Evolutionary conservation across 2,797 vertebrate species (phyloP), one percentile per base, ranked within the genome.

Genomic region (Erpetoichthys calabaricus): DNA sequence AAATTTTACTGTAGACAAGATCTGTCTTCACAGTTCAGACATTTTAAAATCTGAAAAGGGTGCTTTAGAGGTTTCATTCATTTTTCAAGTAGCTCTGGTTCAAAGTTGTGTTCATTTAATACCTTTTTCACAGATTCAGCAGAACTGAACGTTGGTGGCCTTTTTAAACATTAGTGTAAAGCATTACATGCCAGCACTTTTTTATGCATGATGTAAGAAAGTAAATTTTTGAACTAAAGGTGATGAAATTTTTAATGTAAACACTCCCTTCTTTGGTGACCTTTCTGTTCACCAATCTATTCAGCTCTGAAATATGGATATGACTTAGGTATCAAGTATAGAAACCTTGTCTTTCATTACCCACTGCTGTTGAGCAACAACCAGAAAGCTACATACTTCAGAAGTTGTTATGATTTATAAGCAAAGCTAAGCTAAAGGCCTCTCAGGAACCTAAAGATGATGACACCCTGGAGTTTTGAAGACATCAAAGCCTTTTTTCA

Each of bases 181-280:
- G 25, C 25, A 25, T 25, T 25, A 25, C 25, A 25, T 25, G 25
- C 25, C 25, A 25, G 25, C 25, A 25, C 25, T 25, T 25, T 25
- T 25, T 25, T 25, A 25, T 25, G 25, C 25, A 25, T 25, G 25
- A 25, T 25, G 25, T 25, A 25, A 82, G 79, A 83, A 74, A 70
- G 71, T 75, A 73, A 71, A 56, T 62, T 81, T 78, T 81, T 85
- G 84, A 78, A 80, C 70, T 78, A 77, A 71, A 66, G 69, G 74
- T 79, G 80, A 79, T 81, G 80, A 84, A 81, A 81, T 75, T 66
- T 70, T 77, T 81, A 82, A 69, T 81, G 63, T 78, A 84, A 86
- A 83, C 80, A 83, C 75, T 78, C 78, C 76, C 78, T 76, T 76
- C 78, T 71, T 79, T 73, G 70, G 66, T 65, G 57, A 66, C 67